These are phyloP conservation scores for Siderastrea radians DNA, from an alignment of 92 coral and sea anemone genomes.

Conservation along the genomic window DNA sequence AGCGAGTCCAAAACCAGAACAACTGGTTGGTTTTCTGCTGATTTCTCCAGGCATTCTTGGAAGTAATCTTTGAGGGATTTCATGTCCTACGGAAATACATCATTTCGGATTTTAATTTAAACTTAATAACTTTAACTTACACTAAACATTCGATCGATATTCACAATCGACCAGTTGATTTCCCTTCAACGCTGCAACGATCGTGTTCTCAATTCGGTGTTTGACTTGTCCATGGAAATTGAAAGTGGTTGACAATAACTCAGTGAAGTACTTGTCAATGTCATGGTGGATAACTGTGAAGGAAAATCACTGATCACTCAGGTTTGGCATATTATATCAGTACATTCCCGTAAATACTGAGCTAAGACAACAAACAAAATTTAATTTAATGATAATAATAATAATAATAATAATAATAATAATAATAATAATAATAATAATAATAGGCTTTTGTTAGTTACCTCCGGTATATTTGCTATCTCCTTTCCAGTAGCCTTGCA, in stretches of 20 bases:
- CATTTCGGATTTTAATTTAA: background rate
- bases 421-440: too few relatives aligned
- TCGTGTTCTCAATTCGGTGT: too few relatives aligned
- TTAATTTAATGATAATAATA: background rate
- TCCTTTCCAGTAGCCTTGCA: slow-evolving; percentile 85
- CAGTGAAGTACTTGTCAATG: too few relatives aligned
- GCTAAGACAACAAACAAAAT: background rate
- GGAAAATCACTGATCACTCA: too few relatives aligned
- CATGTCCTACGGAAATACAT: slow-evolving; percentile 70
- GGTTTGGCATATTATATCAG: background rate
- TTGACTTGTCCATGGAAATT: too few relatives aligned
- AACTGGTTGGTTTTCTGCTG: slow-evolving; percentile 81
- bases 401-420: too few relatives aligned
- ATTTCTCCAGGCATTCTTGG: slow-evolving; percentile 85
- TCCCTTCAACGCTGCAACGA: too few relatives aligned
- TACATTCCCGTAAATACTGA: too few relatives aligned
- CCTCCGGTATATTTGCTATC: slow-evolving; percentile 89
- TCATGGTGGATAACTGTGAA: too few relatives aligned
- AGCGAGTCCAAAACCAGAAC: slow-evolving; percentile 92
- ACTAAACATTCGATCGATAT: too few relatives aligned
- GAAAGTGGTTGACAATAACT: too few relatives aligned
- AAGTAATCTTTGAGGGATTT: slow-evolving; percentile 85
- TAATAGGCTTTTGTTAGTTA: background rate
- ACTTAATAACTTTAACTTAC: background rate
- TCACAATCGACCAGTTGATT: too few relatives aligned